Evolutionary conservation across 2,797 vertebrate genomes (phyloP).

Genomic region (Ctenopoma kingsleyae): DNA sequence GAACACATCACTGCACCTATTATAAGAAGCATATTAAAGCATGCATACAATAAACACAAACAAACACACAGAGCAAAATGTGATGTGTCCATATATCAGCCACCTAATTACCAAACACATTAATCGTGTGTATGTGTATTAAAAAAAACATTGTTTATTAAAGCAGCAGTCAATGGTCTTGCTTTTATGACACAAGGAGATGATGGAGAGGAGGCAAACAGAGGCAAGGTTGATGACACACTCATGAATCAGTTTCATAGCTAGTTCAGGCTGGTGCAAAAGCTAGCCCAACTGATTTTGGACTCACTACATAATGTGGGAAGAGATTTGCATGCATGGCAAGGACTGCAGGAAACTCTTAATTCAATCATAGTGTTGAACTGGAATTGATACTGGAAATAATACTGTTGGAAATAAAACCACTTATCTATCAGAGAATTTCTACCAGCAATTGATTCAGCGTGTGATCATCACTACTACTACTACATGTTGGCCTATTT

Average conservation of each 20-base stretch:
- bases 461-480: no score
- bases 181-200: conserved; percentile 40
- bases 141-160: conserved; percentile 41
- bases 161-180: conserved; percentile 34
- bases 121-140: conserved; percentile 38
- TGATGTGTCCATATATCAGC: conserved; percentile 64
- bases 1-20: conserved; percentile 61
- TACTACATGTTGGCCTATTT: no score
- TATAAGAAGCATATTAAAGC: conserved; percentile 62
- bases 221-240: conserved; percentile 41
- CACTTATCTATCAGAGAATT: background rate
- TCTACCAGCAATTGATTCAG: no score
- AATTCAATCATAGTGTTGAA: no score
- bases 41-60: conserved; percentile 57
- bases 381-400: no score
- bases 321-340: background rate
- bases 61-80: conserved; percentile 36
- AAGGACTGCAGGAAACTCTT: background rate
- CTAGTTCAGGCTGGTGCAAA: conserved; percentile 9
- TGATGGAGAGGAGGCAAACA: conserved; percentile 53
- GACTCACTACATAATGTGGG: background rate
- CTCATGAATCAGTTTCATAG: conserved; percentile 65
- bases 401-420: conserved; percentile 1
- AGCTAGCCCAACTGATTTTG: background rate
- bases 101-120: conserved; percentile 67